A percentile compares a stretch with the other conserved stretches of the same genome.
These are phyloP conservation scores for Gavialis gangeticus DNA, from an alignment of 2,113 vertebrate genomes.

Conservation along the genomic window DNA sequence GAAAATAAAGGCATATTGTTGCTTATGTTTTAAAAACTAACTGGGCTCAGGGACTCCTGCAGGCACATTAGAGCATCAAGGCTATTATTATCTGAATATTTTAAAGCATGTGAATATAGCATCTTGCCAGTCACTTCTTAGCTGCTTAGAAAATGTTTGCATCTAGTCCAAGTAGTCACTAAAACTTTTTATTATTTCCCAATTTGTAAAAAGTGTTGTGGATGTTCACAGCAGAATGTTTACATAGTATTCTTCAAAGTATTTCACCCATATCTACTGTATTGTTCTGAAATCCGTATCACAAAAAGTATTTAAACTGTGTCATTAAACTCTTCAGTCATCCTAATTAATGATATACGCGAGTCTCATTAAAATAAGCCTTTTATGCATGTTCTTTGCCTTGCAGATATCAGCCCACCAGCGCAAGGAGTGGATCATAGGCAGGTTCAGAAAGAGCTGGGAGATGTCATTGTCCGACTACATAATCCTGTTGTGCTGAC, in stretches of 20 bases:
- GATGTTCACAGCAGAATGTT: not conserved
- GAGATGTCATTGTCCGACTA: constrained; percentile 93
- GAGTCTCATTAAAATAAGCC: not conserved
- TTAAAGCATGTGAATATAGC: not conserved
- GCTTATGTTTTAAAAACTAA: constrained; percentile 11
- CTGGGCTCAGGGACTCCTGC: constrained; percentile 9
- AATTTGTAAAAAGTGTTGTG: not conserved
- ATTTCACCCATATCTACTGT: not conserved
- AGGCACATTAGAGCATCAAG: not conserved
- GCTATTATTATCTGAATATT: constrained; percentile 6
- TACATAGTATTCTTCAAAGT: not conserved
- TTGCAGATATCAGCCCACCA: constrained; percentile 95
- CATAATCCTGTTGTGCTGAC: constrained; percentile 94
- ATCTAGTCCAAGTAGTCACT: not conserved
- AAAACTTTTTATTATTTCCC: not conserved
- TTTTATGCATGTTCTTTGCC: not conserved
- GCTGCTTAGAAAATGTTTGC: not conserved
- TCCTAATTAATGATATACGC: not conserved
- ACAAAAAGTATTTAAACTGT: not conserved
- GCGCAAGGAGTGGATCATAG: constrained; percentile 98
- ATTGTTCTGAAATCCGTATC: not conserved
- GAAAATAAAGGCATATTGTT: constrained; percentile 1
- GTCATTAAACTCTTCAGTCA: not conserved
- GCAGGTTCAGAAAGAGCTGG: constrained; percentile 97
- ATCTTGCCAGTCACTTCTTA: not conserved